phyloP scores from a whole-genome alignment of 2,888 invertebrate species.

The Trichacis sp. region DNA sequence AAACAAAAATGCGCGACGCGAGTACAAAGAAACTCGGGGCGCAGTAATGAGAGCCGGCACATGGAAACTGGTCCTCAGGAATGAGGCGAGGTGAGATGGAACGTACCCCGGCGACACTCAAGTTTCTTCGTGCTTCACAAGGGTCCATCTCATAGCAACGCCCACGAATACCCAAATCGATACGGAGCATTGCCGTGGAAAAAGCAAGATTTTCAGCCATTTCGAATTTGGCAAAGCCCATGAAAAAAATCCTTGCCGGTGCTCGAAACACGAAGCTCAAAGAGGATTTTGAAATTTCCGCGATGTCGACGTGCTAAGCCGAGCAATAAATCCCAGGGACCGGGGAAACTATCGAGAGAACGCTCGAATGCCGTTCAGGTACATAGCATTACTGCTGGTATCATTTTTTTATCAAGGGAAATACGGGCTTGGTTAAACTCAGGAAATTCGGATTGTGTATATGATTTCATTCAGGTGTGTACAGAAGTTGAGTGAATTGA shows the following conservation, averaged over 20 bases:
- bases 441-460: no score
- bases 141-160: constrained; percentile 70
- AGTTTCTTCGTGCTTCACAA: constrained; percentile 64
- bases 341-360: constrained; percentile 24
- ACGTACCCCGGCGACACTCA: constrained; percentile 68
- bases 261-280: constrained; percentile 12
- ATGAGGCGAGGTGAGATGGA: constrained; percentile 47
- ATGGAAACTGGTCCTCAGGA: constrained; percentile 42
- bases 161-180: constrained; percentile 69
- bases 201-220: constrained; percentile 63
- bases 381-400: not conserved
- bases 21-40: constrained; percentile 52
- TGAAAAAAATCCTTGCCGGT: constrained; percentile 16
- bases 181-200: constrained; percentile 67
- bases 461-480: no score
- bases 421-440: not conserved
- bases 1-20: constrained; percentile 22
- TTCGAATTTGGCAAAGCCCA: constrained; percentile 52
- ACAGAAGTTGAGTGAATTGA: no score
- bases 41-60: constrained; percentile 56
- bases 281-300: constrained; percentile 31
- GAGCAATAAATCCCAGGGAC: constrained; percentile 41
- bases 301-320: constrained; percentile 32
- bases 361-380: constrained; percentile 29
- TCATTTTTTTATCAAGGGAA: constrained; percentile 3